phyloP scores from a whole-genome alignment of 2,797 vertebrate species.

The Enteromius afrohamiltoni region DNA sequence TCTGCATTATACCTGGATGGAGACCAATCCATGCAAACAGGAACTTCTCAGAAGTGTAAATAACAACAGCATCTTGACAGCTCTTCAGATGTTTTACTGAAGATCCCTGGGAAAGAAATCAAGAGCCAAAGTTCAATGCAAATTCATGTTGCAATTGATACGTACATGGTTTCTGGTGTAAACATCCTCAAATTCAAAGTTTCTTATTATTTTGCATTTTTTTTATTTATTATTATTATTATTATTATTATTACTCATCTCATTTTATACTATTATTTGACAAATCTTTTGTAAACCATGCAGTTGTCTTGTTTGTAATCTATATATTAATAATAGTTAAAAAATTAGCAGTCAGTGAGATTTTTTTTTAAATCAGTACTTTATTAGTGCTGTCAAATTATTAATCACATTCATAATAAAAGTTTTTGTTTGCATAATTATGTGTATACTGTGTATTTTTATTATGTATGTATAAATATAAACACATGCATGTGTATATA shows the following conservation, averaged over 20 bases:
- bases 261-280: not conserved
- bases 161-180: not conserved
- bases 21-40: constrained; percentile 32
- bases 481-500: too few relatives aligned
- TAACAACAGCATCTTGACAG: constrained; percentile 24
- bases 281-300: not conserved
- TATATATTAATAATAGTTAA: not conserved
- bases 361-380: not conserved
- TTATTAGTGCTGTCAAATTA: too few relatives aligned
- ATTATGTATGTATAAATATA: too few relatives aligned
- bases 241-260: not conserved
- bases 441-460: too few relatives aligned
- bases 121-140: not conserved
- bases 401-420: too few relatives aligned
- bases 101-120: not conserved
- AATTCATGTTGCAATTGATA: not conserved
- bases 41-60: constrained; percentile 24
- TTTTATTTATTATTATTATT: not conserved
- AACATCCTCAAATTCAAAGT: not conserved
- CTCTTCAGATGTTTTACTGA: constrained; percentile 26
- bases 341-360: not conserved
- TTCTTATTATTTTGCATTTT: not conserved
- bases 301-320: not conserved
- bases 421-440: too few relatives aligned
- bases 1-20: constrained; percentile 11